Evolutionary conservation across 2,113 vertebrate species (phyloP), one percentile per base, ranked within the genome.

Genomic region (Pionites leucogaster): DNA sequence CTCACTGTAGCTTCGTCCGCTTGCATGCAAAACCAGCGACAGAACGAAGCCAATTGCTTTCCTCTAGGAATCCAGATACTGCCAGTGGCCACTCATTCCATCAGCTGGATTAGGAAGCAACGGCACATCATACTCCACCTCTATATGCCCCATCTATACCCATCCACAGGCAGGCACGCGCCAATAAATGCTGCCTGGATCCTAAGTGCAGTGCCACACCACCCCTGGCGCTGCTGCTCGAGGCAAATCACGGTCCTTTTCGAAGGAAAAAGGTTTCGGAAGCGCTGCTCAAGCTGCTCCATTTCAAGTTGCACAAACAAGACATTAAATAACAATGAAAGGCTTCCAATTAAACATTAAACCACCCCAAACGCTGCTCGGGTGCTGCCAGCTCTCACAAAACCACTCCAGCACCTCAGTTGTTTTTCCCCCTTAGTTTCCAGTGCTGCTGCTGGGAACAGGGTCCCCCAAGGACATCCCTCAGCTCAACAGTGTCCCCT

Each of bases 271-370:
- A 67, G 25, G 20, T 52, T 86, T 92, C 3, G 22, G 93, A 96
- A 95, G 65, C 1, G 0, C 86, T 17, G 55, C 14, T 83, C 88
- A 25, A 86, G 63, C 63, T 44, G 71, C n/a, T 69, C 69, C 82
- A 6, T 81, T 94, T 80, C 6, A 71, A 90, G 93, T 42, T 0
- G 55, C 80, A 93, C 91, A 95, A 96, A 93, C 72, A 88, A 94
- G 86, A 42, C 80, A 50, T 91, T 75, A 84, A 94, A 70, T 35
- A 91, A 88, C 95, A 97, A 92, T 81, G 49, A 86, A 95, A 88
- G 0, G 0, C 74, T 87, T 68, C 25, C 59, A 70, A 53, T 64
- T 9, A 44, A 27, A 67, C 75, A 31, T 13, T 5, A 7, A 47
- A 28, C 28, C 2, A 24, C 8, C 57, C 57, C 57, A 31, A 24